phyloP scores from a whole-genome alignment of 2,888 invertebrate genomes.

The Icerya purchasi region DNA sequence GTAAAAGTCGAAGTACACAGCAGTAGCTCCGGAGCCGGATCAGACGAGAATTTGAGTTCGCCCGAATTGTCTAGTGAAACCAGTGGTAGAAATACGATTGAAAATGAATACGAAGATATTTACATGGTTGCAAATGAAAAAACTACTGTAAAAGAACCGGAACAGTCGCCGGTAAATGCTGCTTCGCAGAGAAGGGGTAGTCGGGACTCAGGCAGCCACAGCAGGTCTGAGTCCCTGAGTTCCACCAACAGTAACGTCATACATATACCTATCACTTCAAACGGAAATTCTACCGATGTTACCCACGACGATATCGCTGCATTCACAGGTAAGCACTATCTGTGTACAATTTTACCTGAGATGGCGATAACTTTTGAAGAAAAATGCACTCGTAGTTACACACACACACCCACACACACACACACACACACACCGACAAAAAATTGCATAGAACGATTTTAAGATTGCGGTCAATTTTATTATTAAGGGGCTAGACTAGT shows the following conservation, averaged over 20 bases:
- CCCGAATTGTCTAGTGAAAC: conserved; percentile 24
- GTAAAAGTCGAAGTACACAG: conserved; percentile 69
- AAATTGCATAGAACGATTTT: too few species aligned
- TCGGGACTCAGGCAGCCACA: conserved; percentile 48
- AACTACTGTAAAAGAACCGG: conserved; percentile 8
- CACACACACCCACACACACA: too few species aligned
- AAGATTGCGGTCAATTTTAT: too few species aligned
- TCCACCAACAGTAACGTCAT: conserved; percentile 28
- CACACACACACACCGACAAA: too few species aligned
- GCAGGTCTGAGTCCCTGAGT: conserved; percentile 37
- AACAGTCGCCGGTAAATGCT: conserved; percentile 11
- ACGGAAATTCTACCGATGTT: conserved; percentile 6
- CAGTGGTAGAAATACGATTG: conserved; percentile 29
- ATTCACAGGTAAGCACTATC: too few species aligned
- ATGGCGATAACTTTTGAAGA: too few species aligned
- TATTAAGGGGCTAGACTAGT: too few species aligned
- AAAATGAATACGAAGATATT: conserved; percentile 64
- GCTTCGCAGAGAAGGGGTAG: conserved; percentile 16
- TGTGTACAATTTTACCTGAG: too few species aligned
- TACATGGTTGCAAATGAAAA: conserved; percentile 37
- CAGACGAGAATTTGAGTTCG: conserved; percentile 38
- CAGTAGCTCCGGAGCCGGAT: conserved; percentile 37
- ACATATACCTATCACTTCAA: neutral
- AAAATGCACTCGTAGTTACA: too few species aligned
- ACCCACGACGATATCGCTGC: conserved; percentile 9